phyloP scores from a whole-genome alignment of 2,113 vertebrate genomes.

The Prunella fulvescens region DNA sequence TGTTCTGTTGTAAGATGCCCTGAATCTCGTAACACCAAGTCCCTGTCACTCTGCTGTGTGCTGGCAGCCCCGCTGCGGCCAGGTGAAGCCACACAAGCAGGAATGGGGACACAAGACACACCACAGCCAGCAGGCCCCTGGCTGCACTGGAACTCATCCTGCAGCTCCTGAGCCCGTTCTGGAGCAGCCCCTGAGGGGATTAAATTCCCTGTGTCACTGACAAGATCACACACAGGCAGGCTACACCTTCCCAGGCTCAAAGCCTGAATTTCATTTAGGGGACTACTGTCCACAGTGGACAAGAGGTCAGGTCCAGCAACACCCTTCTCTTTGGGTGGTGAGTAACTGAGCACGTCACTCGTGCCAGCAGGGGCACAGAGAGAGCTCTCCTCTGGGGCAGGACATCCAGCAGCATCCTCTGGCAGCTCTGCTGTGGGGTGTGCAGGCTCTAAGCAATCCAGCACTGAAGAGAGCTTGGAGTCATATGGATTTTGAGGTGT shows the following conservation, averaged over 20 bases:
- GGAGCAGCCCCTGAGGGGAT: conserved; percentile 67
- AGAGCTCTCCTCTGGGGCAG: conserved; percentile 51
- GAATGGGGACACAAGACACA: conserved; percentile 49
- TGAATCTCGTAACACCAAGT: not conserved
- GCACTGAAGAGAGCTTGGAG: conserved; percentile 64
- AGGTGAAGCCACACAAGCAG: not conserved
- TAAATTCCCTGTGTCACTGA: conserved; percentile 84
- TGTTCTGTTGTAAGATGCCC: conserved; percentile 11
- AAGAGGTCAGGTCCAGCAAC: conserved; percentile 89
- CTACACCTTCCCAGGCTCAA: conserved; percentile 75
- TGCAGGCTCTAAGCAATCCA: conserved; percentile 66
- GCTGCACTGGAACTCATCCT: conserved; percentile 65
- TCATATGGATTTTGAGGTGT: conserved; percentile 58
- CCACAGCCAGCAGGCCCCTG: conserved; percentile 74
- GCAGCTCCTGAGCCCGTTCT: conserved; percentile 73
- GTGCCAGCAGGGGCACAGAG: conserved; percentile 14
- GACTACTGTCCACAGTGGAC: conserved; percentile 82
- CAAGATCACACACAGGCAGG: conserved; percentile 89
- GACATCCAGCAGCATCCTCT: not conserved
- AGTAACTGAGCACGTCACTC: not conserved
- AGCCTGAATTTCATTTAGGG: conserved; percentile 68
- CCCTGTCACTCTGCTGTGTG: not conserved
- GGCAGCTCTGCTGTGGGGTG: conserved; percentile 37
- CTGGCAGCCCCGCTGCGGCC: not conserved
- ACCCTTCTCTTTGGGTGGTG: conserved; percentile 70